Evolutionary conservation across 2,797 vertebrate species (phyloP).

Genomic region (Triplophysa bombifrons): DNA sequence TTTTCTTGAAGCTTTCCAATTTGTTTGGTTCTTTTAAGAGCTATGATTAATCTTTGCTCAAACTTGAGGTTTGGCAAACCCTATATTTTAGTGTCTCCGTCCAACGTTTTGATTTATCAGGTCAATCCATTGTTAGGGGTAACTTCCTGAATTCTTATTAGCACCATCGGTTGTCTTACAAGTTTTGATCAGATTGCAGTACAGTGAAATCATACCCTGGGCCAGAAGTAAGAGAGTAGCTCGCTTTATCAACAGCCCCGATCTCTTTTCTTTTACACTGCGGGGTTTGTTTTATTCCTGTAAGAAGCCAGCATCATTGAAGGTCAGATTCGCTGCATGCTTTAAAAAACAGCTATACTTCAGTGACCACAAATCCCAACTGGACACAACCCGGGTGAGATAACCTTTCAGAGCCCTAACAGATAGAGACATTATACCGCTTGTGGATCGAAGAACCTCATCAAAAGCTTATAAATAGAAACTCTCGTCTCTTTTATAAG

Average conservation of each 20-base stretch:
- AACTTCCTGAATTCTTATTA: slow-evolving; percentile 6
- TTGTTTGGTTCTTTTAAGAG: not conserved
- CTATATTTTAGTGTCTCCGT: not conserved
- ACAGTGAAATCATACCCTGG: slow-evolving; percentile 7
- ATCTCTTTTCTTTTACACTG: slow-evolving; percentile 34
- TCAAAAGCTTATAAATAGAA: slow-evolving; percentile 47
- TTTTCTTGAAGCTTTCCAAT: not conserved
- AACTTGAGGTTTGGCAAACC: not conserved
- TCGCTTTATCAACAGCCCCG: slow-evolving; percentile 15
- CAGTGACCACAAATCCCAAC: slow-evolving; percentile 35
- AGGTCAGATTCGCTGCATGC: slow-evolving; percentile 26
- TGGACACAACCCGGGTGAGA: slow-evolving; percentile 23
- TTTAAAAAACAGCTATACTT: slow-evolving; percentile 25
- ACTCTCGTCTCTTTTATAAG: slow-evolving; percentile 3
- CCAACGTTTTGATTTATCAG: not conserved
- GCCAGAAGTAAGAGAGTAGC: slow-evolving; percentile 9
- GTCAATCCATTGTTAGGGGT: not conserved
- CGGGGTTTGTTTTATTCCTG: slow-evolving; percentile 38
- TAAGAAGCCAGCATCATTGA: slow-evolving; percentile 20
- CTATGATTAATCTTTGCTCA: slow-evolving; percentile 4
- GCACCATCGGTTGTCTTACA: not conserved
- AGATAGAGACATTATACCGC: slow-evolving; percentile 37
- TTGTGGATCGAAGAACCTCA: slow-evolving; percentile 34
- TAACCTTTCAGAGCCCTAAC: slow-evolving; percentile 42
- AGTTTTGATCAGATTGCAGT: slow-evolving; percentile 13